phyloP scores from a whole-genome alignment of 2,797 vertebrate genomes.

The Schizopygopsis pylzovi region DNA sequence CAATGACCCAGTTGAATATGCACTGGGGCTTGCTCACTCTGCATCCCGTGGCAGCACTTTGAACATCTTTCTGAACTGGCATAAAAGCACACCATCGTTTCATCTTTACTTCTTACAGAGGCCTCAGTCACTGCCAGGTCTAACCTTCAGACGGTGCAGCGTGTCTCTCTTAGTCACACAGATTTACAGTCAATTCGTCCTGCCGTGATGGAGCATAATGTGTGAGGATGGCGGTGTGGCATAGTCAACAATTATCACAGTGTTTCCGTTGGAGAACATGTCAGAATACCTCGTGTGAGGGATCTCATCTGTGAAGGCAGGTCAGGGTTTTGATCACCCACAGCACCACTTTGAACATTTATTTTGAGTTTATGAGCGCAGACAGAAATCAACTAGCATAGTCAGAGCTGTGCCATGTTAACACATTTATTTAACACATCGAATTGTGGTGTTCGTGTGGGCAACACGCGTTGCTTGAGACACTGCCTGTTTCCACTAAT shows the following conservation, averaged over 20 bases:
- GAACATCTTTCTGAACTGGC: constrained; percentile 80
- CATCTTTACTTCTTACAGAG: constrained; percentile 76
- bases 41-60: constrained; percentile 75
- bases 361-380: not conserved
- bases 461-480: not conserved
- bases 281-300: constrained; percentile 75
- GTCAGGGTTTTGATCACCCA: constrained; percentile 31
- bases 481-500: not conserved
- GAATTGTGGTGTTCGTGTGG: not conserved
- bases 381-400: not conserved
- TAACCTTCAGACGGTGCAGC: constrained; percentile 43
- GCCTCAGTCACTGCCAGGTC: constrained; percentile 70
- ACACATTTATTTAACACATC: not conserved
- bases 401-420: not conserved
- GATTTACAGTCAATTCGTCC: constrained; percentile 75
- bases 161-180: constrained; percentile 70
- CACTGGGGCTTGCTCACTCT: constrained; percentile 55
- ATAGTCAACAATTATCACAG: constrained; percentile 81
- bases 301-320: constrained; percentile 71
- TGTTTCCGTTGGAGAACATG: constrained; percentile 75
- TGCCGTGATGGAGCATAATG: constrained; percentile 73
- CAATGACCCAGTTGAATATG: constrained; percentile 79
- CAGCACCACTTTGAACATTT: constrained; percentile 17
- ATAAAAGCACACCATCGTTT: constrained; percentile 80
- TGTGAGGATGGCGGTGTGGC: constrained; percentile 68